Base-by-base conservation (phyloP, 2,797 vertebrate genomes). In the Arremon aurantiirostris region DNA sequence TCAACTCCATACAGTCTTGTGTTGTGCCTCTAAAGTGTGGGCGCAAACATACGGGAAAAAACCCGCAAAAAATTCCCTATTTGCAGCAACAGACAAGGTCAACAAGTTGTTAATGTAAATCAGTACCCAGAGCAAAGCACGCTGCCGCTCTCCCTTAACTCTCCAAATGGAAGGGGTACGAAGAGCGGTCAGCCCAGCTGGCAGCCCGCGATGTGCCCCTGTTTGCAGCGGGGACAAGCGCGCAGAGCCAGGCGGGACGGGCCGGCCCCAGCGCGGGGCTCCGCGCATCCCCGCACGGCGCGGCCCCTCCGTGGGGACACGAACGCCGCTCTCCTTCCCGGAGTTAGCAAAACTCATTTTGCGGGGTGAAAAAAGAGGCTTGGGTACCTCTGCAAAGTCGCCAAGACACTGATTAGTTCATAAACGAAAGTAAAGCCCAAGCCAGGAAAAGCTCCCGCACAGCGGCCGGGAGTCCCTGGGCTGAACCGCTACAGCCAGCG, bases 401-500 rank as follows among this genome's bases (percentile, higher is more conserved):
- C 61, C 77, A 46, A 14, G 60, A 71, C 73, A 7, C 41, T 19
- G 64, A 64, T 82, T 41, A 76, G 88, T 84, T 84, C 22, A 50
- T 24, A 95, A 86, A 85, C 21, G 28, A 89, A 94, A 94, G 82
- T 27, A 88, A 91, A 59, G 70, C 73, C 70, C 72, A 6, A 86
- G 56, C 30, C 81, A 73, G 83, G 68, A 90, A 93, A 93, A 89
- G 56, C 49, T 89, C 53, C 68, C 77, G 78, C 47, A 1, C 56
- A n/a, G 46, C 4, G 1, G 55, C 88, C 14, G 59, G 91, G 89
- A 27, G 32, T 94, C 56, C 85, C 28, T 4, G 63, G 82, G 70
- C 92, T 70, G 64, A 52, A 44, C 17, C 32, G 37, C 92, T 93
- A 84, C 63, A 90, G 78, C 35, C 82, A 86, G 5, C 39, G 76